Evolutionary conservation across 2,113 vertebrate genomes (phyloP), one percentile per base, ranked within the genome.

Genomic region (Tachysurus fulvidraco): DNA sequence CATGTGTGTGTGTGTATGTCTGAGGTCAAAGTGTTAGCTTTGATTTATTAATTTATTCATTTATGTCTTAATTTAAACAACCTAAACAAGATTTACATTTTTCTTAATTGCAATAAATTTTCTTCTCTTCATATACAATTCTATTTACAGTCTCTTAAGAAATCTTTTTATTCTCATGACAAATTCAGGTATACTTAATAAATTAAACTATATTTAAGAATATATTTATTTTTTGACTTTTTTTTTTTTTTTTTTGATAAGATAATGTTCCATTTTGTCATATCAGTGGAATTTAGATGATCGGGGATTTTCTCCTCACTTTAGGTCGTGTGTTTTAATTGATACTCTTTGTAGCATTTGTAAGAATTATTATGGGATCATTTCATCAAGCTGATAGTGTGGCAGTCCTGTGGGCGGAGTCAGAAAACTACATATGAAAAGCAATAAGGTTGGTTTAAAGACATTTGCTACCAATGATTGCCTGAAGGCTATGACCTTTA

Each of bases 401-500:
- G 52, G 17, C 30, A 41, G 60, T 60, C 78, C 55, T 60, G 28
- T 41, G 78, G 55, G 30, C 4, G 54, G 78, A 80, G 78, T 81
- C 78, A 5, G 30, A 60, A 78, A 78, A 17, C 50, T 78, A 17
- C 50, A 28, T 54, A 54, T 52, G 3, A 78, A 54, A 55, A 44
- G 30, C 78, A 44, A 28, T 25, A 60, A 60, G 78, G n/a, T 13
- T 2, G 30, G 19, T 59, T 81, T 59, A 12, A 60, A 60, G 41
- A 81, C 11, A 81, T 60, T 44, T 54, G 74, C 25, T 50, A 54
- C 28, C 50, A 41, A 57, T 80, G 55, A 44, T 59, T 81, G 78
- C 78, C 78, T 81, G 21, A 81, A 81, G 55, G 55, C 78, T 81
- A 60, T 60, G 78, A 81, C 78, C 78, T 81, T 44, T 44, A 81